Evolutionary conservation across 23 tunicate species (phyloP).

Genomic region (Ascidia mentula): DNA sequence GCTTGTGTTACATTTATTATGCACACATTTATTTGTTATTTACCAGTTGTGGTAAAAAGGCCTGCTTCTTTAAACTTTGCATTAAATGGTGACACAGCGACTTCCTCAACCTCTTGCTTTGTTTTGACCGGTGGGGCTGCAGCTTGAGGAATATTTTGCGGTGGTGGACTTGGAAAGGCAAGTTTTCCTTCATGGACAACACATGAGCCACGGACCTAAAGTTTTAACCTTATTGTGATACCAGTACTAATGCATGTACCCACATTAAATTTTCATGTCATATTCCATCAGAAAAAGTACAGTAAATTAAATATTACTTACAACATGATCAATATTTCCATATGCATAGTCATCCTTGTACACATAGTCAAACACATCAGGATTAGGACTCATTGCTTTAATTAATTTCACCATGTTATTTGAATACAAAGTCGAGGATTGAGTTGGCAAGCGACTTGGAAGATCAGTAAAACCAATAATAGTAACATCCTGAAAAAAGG

Average conservation of each 20-base stretch:
- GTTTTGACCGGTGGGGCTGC: conserved; percentile 37
- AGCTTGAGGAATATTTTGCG: conserved; percentile 60
- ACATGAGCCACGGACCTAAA: conserved; percentile 84
- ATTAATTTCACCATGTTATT: conserved; percentile 94
- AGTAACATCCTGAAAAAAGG: conserved; percentile 68
- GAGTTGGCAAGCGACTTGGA: conserved; percentile 85
- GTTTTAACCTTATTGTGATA: not conserved
- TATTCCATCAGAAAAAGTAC: not conserved
- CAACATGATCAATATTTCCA: conserved; percentile 97
- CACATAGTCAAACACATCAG: conserved; percentile 74
- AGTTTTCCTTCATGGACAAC: conserved; percentile 80
- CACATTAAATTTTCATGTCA: not conserved
- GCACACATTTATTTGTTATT: no score
- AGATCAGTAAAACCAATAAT: conserved; percentile 93
- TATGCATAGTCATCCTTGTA: conserved; percentile 76
- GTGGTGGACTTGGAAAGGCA: conserved; percentile 74
- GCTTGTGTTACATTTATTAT: no score
- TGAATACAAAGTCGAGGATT: conserved; percentile 77
- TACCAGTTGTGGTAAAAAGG: conserved; percentile 42
- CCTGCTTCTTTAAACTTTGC: conserved; percentile 59
- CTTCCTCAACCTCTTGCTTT: conserved; percentile 20
- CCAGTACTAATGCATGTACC: not conserved
- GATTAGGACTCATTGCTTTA: conserved; percentile 90
- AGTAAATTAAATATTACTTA: conserved; percentile 9
- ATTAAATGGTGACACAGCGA: conserved; percentile 50